A percentile compares a stretch with the other conserved stretches of the same genome.
phyloP scores from a whole-genome alignment of 1,140 invertebrate genomes.

The Drosophila busckii region DNA sequence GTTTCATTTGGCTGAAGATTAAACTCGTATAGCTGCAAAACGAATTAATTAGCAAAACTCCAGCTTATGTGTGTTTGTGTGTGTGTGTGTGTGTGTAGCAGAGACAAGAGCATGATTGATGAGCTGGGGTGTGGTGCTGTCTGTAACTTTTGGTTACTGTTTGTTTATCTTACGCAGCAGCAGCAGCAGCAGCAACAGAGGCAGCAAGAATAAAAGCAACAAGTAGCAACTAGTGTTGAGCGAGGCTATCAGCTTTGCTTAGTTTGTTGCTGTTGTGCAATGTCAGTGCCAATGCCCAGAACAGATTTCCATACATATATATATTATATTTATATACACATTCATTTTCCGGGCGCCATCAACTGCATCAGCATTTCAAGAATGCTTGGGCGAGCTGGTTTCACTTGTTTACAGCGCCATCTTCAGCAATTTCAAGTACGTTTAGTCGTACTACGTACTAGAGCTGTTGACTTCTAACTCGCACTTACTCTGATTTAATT shows the following conservation, averaged over 20 bases:
- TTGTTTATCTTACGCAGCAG: conserved; percentile 7
- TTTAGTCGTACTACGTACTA: conserved; percentile 3
- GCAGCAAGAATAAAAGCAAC: conserved; percentile 2
- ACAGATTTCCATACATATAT: conserved; percentile 36
- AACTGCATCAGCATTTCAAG: conserved; percentile 58
- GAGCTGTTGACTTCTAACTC: conserved; percentile 41
- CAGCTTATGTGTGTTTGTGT: too few species aligned
- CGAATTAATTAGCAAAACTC: conserved; percentile 48
- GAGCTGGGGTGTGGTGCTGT: conserved; percentile 20
- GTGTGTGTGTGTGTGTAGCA: too few species aligned
- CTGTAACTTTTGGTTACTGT: conserved; percentile 10
- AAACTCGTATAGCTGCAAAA: conserved; percentile 26
- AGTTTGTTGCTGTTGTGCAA: too few species aligned
- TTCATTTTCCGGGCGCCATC: conserved; percentile 6
- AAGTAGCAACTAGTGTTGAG: conserved; percentile 8
- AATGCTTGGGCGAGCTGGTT: conserved; percentile 79
- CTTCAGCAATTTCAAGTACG: conserved; percentile 4
- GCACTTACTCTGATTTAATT: conserved; percentile 61
- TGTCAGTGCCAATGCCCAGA: too few species aligned
- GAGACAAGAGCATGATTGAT: conserved; percentile 33
- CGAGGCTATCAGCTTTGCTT: background rate
- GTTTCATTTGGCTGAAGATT: conserved; percentile 37
- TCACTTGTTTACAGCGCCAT: conserved; percentile 62
- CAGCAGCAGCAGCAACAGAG: too few species aligned
- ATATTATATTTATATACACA: too few species aligned